Evolutionary conservation across 2,888 invertebrate species (phyloP).

Genomic region (Leptinotarsa juncta): DNA sequence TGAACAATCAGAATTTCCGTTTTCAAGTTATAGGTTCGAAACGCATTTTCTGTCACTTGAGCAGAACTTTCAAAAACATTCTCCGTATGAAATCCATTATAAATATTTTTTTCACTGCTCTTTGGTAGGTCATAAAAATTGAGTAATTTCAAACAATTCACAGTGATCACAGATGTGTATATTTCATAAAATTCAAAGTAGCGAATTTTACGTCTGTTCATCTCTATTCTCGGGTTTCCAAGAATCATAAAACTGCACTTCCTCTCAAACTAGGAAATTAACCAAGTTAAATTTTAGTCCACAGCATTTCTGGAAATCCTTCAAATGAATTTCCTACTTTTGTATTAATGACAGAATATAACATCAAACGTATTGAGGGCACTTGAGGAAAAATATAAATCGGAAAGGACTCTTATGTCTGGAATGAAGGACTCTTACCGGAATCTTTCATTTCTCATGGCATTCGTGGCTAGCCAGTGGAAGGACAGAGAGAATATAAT

Average conservation of each 20-base stretch:
- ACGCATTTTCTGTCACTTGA: too few relatives aligned
- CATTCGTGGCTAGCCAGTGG: not conserved
- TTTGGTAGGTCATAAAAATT: too few relatives aligned
- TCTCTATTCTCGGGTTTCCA: too few relatives aligned
- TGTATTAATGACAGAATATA: not conserved
- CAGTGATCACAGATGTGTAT: too few relatives aligned
- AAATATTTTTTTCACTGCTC: too few relatives aligned
- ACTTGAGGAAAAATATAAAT: not conserved
- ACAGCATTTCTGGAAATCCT: not conserved
- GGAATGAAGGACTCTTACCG: not conserved
- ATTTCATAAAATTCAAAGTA: too few relatives aligned
- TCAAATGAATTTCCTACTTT: not conserved
- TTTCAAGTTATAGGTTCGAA: too few relatives aligned
- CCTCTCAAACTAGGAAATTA: not conserved
- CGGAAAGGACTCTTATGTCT: not conserved
- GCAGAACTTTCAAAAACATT: too few relatives aligned
- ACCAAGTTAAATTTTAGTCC: not conserved
- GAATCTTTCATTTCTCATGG: not conserved
- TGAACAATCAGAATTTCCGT: too few relatives aligned
- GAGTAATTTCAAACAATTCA: too few relatives aligned
- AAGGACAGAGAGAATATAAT: not conserved
- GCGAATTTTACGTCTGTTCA: too few relatives aligned
- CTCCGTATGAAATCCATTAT: too few relatives aligned
- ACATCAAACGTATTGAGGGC: conserved; percentile 2
- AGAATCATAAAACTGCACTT: not conserved